phyloP scores from a whole-genome alignment of 2,113 vertebrate species.

The Psittacus erithacus region DNA sequence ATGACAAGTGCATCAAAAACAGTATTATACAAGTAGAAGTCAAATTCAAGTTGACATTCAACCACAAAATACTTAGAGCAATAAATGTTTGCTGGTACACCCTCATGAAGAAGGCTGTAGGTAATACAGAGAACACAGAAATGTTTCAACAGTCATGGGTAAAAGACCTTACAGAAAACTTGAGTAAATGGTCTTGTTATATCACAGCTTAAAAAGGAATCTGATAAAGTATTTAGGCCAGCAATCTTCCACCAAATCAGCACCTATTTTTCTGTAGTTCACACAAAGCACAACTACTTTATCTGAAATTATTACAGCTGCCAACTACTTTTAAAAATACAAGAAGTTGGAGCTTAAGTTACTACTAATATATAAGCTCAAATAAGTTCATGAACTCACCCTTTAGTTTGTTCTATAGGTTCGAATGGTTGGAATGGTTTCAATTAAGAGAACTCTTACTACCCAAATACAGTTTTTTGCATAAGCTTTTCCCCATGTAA shows the following conservation, averaged over 20 bases:
- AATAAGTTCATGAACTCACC: slow-evolving; percentile 29
- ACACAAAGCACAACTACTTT: neutral
- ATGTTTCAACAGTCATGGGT: neutral
- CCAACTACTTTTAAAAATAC: slow-evolving; percentile 28
- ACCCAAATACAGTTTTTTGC: neutral
- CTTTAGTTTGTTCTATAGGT: neutral
- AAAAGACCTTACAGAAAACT: neutral
- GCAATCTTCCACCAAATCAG: neutral
- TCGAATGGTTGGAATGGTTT: slow-evolving; percentile 26
- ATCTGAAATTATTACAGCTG: slow-evolving; percentile 13
- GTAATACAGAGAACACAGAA: neutral
- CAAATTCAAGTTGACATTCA: neutral
- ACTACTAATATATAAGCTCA: slow-evolving; percentile 16
- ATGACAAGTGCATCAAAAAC: neutral
- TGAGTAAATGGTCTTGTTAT: neutral
- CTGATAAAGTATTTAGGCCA: neutral
- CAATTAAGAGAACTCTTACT: slow-evolving; percentile 27
- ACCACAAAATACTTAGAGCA: neutral
- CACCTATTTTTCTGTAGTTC: slow-evolving; percentile 9
- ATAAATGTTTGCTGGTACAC: neutral
- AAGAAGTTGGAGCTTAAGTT: slow-evolving; percentile 20
- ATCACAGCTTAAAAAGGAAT: neutral
- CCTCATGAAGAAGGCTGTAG: neutral
- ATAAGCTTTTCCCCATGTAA: neutral
- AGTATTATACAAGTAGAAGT: neutral